Base-by-base conservation (phyloP, 2,797 vertebrate species). In the Spinus olivaceus region DNA sequence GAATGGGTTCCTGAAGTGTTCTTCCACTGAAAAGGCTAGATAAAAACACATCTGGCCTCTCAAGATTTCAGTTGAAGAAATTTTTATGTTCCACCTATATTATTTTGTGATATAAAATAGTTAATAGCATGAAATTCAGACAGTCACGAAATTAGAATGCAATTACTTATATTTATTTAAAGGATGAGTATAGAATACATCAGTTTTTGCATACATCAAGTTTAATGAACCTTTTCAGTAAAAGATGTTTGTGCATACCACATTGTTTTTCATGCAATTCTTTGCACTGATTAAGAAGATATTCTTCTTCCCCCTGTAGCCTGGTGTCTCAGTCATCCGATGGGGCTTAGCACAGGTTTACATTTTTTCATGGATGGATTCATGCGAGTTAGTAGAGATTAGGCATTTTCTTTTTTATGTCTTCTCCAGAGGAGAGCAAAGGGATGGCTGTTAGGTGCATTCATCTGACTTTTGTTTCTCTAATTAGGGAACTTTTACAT, bases 191-290 rank as follows among this genome's bases (percentile, higher is more conserved):
- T 32, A 80, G 59, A 80, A 76, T 69, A 64, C 25, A 46, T 78
- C 14, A 82, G n/a, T 17, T 89, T 89, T 88, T 83, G 12, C 20
- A 27, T 71, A 35, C 11, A 82, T 49, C 22, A 66, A 18, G 24
- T 81, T 81, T 65, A 94, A 79, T 66, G 59, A 85, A 60, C 39
- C 74, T 74, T 85, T 82, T 77, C 71, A 44, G 25, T 2, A 1
- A 87, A 67, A 33, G 23, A n/a, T 93, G 81, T 77, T 89, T 95
- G 60, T 87, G 70, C 83, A 92, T 93, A 81, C 81, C 74, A 69
- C 3, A 0, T n/a, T 67, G 41, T 57, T 95, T 88, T 92, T 91
- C 78, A 89, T 77, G 88, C 56, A 95, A 50, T 82, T 67, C 83
- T 77, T 84, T 85, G 20, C 71, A 60, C 35, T 90, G 90, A 89